Base-by-base conservation (phyloP, 2,888 invertebrate species). In the Phortica magna region DNA sequence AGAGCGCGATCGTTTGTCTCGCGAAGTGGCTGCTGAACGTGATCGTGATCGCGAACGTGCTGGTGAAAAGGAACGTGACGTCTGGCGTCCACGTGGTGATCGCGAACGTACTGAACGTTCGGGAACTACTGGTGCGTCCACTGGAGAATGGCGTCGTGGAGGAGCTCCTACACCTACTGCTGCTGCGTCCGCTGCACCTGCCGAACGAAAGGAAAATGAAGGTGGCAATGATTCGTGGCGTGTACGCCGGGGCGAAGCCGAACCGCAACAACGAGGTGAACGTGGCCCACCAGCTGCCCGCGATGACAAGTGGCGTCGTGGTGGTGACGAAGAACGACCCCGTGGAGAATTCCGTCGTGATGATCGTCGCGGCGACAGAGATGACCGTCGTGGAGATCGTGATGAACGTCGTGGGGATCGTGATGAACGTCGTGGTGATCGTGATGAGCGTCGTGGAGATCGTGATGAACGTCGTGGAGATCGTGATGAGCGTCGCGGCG, bases 1-100 rank as follows among this genome's bases (percentile, higher is more conserved):
- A 79, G 93, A 93, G 76, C 90, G 90, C n/a, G 92, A 93, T 7
- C 89, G 90, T 76, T 77, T 90, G 65, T 81, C 90, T 22, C 87
- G 89, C 22, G 84, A 90, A 79, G 90, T 90, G 73, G 88, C 89
- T 17, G 90, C 90, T 22, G 89, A 89, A 85, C 85, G 89, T 7
- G 90, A 91, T 17, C 86, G 88, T 39, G 90, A 91, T 17, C 86
- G 88, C 31, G 31, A 68, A 39, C 53, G 70, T 53, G 4, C 77
- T 10, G 72, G 83, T 57, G 90, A 90, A 3, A 90, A 89, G 64
- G 90, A 90, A 0, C 86, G 89, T 14, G 90, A 90, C 72, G 88
- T 80, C 5, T 90, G 91, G 91, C 90, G 91, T 75, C 85, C 84
- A 76, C 88, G 89, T 68, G 86, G 76, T 17, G 79, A 79, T 10